These are phyloP conservation scores for Lumbricus terrestris DNA, from an alignment of 2,888 invertebrate genomes.

Conservation along the genomic window DNA sequence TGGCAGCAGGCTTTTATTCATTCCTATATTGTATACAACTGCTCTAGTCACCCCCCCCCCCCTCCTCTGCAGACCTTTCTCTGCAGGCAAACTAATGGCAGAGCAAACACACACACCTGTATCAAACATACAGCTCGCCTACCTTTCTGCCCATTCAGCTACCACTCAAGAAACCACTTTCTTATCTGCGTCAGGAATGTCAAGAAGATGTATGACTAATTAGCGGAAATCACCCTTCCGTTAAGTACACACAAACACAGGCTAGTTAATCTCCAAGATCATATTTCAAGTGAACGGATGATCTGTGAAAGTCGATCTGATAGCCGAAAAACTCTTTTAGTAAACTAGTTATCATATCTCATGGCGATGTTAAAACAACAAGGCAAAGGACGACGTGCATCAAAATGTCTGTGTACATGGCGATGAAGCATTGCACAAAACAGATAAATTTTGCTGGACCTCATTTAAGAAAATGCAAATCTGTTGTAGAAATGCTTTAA, in stretches of 20 bases:
- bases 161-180: neutral
- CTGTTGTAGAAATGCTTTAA: neutral
- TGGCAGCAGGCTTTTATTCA: neutral
- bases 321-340: neutral
- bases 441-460: neutral
- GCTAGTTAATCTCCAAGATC: neutral
- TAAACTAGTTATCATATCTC: neutral
- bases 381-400: neutral
- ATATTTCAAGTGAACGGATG: neutral
- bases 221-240: neutral
- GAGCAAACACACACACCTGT: neutral
- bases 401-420: neutral
- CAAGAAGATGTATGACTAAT: neutral
- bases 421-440: neutral
- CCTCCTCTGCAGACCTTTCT: neutral
- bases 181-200: neutral
- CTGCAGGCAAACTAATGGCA: neutral
- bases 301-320: neutral
- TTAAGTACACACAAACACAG: neutral
- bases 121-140: neutral
- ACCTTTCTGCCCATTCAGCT: neutral
- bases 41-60: too few relatives aligned
- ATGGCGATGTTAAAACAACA: neutral
- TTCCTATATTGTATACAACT: neutral
- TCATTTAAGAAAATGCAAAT: neutral